Conservation (phyloP, 2,888 invertebrate species). For the Eremobia ochroleuca region DNA sequence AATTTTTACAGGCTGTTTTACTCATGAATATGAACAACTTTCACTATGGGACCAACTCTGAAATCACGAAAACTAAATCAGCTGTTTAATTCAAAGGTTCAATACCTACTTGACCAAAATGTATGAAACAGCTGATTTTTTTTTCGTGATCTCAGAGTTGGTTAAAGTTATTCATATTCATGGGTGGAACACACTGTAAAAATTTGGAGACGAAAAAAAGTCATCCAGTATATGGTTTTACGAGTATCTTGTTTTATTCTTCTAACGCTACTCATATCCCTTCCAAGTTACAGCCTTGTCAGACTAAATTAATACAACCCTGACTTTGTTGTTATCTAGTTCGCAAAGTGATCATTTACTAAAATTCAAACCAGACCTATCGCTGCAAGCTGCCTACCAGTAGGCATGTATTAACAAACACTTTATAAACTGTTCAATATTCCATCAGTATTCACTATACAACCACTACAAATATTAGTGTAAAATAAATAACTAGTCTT, state of each 20-base stretch:
- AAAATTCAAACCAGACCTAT: conserved; percentile 55
- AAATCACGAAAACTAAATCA: too few species aligned
- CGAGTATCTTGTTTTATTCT: conserved; percentile 45
- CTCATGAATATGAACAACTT: too few species aligned
- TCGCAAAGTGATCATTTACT: conserved; percentile 55
- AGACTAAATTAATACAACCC: conserved; percentile 66
- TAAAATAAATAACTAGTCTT: conserved; percentile 23
- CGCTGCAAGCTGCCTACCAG: conserved; percentile 21
- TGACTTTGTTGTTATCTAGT: conserved; percentile 68
- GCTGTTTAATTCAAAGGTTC: too few species aligned
- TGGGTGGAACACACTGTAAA: too few species aligned
- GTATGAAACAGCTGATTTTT: too few species aligned
- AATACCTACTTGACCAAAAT: too few species aligned
- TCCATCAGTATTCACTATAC: conserved; percentile 30
- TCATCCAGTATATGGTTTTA: conserved; percentile 5
- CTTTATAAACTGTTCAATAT: conserved; percentile 46
- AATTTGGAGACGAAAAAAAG: too few species aligned
- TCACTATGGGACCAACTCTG: too few species aligned
- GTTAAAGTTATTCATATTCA: too few species aligned
- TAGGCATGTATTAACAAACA: conserved; percentile 44
- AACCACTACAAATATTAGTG: conserved; percentile 32
- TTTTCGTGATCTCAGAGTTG: too few species aligned
- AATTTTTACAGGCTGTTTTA: too few species aligned
- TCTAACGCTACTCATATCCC: conserved; percentile 42
- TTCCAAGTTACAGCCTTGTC: conserved; percentile 60